phyloP scores from a whole-genome alignment of 2,888 invertebrate species.

The Drosophila atroscutellata region DNA sequence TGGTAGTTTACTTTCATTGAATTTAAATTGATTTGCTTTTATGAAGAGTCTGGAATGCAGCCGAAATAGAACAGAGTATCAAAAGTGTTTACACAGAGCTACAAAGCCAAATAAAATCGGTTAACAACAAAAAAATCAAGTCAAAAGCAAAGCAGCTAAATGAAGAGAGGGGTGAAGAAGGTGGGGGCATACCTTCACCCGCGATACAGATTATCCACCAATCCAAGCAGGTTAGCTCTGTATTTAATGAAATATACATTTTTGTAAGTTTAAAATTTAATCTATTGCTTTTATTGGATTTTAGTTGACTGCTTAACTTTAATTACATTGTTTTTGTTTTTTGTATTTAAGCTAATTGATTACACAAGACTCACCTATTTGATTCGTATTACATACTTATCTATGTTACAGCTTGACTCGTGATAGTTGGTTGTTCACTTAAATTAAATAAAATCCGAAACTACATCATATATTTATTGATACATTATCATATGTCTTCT shows the following conservation, averaged over 20 bases:
- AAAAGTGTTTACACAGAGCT: slow-evolving; percentile 15
- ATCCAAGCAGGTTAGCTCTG: background rate
- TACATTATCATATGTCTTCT: slow-evolving; percentile 44
- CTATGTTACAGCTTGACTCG: background rate
- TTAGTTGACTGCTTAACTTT: background rate
- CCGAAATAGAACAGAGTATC: slow-evolving; percentile 7
- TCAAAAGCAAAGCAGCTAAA: background rate
- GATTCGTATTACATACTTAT: background rate
- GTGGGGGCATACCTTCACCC: no score
- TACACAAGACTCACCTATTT: background rate
- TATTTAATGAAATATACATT: background rate
- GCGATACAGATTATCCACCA: background rate
- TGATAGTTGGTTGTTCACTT: background rate
- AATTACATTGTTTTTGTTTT: background rate
- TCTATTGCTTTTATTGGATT: background rate
- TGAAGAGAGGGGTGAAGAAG: no score
- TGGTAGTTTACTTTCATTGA: slow-evolving; percentile 41
- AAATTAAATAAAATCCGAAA: slow-evolving; percentile 3
- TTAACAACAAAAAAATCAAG: background rate
- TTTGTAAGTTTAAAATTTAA: background rate
- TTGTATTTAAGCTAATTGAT: background rate
- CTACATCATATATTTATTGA: slow-evolving; percentile 35
- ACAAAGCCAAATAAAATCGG: slow-evolving; percentile 12
- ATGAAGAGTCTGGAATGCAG: background rate
- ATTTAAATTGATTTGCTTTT: slow-evolving; percentile 53